A percentile compares a stretch with the other conserved stretches of the same genome.
These are phyloP conservation scores for Acrossocheilus wenchowensis DNA, from an alignment of 2,797 vertebrate species.

Conservation along the genomic window DNA sequence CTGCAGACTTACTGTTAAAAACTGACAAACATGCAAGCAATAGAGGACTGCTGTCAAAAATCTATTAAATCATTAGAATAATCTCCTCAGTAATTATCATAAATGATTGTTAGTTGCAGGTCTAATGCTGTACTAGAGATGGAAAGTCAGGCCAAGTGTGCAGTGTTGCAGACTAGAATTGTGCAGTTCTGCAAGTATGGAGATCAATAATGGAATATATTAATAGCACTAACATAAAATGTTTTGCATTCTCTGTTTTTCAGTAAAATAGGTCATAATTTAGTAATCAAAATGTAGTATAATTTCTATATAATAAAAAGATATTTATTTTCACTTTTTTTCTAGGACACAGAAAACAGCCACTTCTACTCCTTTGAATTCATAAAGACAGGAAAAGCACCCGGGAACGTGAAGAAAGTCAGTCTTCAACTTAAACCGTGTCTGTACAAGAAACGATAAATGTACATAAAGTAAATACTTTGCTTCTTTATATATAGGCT, in stretches of 20 bases:
- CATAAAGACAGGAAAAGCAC: conserved; percentile 68
- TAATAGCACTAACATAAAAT: conserved; percentile 5
- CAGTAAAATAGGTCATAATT: not conserved
- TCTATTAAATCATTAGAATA: not conserved
- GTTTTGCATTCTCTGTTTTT: not conserved
- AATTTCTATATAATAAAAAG: not conserved
- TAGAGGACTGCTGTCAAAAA: not conserved
- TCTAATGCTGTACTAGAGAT: conserved; percentile 5
- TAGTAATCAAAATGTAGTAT: not conserved
- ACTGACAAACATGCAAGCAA: not conserved
- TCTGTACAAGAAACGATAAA: conserved; percentile 84
- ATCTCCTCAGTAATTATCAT: not conserved
- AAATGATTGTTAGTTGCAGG: conserved; percentile 20
- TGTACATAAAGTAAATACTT: not conserved
- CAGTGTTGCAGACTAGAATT: conserved; percentile 4
- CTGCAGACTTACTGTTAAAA: not conserved
- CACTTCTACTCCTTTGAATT: conserved; percentile 83
- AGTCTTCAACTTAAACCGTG: conserved; percentile 78
- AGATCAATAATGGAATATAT: conserved; percentile 22
- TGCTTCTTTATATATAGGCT: not conserved
- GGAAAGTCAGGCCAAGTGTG: conserved; percentile 7
- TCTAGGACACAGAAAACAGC: conserved; percentile 76
- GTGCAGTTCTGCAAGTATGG: conserved; percentile 4
- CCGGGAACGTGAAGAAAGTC: conserved; percentile 70
- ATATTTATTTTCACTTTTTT: conserved; percentile 21